A percentile compares a stretch with the other conserved stretches of the same genome.
phyloP scores from a whole-genome alignment of 2,797 vertebrate genomes.

The Micropoecilia bifurca region DNA sequence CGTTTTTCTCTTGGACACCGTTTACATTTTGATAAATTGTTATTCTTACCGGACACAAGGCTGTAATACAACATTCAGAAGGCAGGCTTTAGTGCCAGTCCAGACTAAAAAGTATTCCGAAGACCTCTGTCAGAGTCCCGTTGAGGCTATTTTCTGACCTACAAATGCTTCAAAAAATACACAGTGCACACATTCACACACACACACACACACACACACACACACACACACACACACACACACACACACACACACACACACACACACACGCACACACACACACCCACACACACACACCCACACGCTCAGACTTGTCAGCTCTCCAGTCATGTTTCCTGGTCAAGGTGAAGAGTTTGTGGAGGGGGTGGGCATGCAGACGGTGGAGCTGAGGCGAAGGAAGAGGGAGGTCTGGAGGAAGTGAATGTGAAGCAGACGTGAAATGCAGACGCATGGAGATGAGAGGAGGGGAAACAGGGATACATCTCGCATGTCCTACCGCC shows the following conservation, averaged over 20 bases:
- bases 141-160: slow-evolving; percentile 62
- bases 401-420: not conserved
- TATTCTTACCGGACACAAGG: slow-evolving; percentile 30
- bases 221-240: slow-evolving; percentile 25
- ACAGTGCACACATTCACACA: slow-evolving; percentile 24
- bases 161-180: slow-evolving; percentile 56
- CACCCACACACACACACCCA: slow-evolving; percentile 22
- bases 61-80: slow-evolving; percentile 64
- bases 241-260: slow-evolving; percentile 20
- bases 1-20: slow-evolving; percentile 23
- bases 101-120: slow-evolving; percentile 53
- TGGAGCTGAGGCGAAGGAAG: not conserved
- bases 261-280: not conserved
- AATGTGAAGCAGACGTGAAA: slow-evolving; percentile 40
- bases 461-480: slow-evolving; percentile 44
- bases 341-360: slow-evolving; percentile 62
- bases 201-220: not conserved
- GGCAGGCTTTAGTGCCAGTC: slow-evolving; percentile 44
- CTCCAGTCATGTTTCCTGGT: slow-evolving; percentile 60
- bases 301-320: slow-evolving; percentile 55
- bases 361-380: not conserved
- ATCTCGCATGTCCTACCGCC: slow-evolving; percentile 48
- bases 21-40: slow-evolving; percentile 20
- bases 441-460: slow-evolving; percentile 71
- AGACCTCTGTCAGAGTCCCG: slow-evolving; percentile 59